Conservation (phyloP, 2,113 vertebrate species). For the Myocastor coypus region DNA sequence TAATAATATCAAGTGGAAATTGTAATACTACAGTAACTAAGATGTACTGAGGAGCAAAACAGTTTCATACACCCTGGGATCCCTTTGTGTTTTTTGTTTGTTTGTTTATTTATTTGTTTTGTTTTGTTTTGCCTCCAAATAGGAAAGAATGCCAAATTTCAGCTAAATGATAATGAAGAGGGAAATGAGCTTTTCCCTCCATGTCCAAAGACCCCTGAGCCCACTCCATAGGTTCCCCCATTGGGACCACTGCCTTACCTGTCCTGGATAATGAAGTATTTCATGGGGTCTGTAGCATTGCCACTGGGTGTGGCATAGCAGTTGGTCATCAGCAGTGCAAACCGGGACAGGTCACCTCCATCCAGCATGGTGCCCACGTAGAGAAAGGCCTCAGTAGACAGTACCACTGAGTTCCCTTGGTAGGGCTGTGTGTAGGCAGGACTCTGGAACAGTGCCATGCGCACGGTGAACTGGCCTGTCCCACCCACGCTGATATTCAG, state of each 20-base stretch:
- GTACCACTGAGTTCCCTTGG: conserved; percentile 65
- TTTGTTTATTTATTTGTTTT: neutral
- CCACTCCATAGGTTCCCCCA: neutral
- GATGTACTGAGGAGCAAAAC: neutral
- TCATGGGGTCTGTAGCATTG: conserved; percentile 69
- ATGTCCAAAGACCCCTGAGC: neutral
- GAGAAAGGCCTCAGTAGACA: conserved; percentile 74
- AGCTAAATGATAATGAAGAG: neutral
- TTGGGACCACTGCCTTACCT: conserved; percentile 31
- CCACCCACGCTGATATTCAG: conserved; percentile 79
- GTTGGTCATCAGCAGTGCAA: conserved; percentile 80
- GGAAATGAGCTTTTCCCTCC: neutral
- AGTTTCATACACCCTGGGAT: neutral
- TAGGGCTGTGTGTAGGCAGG: conserved; percentile 70
- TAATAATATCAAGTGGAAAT: neutral
- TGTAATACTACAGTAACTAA: neutral
- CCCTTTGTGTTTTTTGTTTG: neutral
- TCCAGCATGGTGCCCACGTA: conserved; percentile 77
- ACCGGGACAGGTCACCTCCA: conserved; percentile 69
- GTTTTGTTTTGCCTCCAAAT: neutral
- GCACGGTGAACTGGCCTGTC: conserved; percentile 69
- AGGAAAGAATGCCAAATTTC: neutral
- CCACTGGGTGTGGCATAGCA: conserved; percentile 79
- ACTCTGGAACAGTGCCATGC: conserved; percentile 81
- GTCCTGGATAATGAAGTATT: conserved; percentile 83